phyloP scores from a whole-genome alignment of 92 coral and sea anemone genomes.

The Muricea muricata region DNA sequence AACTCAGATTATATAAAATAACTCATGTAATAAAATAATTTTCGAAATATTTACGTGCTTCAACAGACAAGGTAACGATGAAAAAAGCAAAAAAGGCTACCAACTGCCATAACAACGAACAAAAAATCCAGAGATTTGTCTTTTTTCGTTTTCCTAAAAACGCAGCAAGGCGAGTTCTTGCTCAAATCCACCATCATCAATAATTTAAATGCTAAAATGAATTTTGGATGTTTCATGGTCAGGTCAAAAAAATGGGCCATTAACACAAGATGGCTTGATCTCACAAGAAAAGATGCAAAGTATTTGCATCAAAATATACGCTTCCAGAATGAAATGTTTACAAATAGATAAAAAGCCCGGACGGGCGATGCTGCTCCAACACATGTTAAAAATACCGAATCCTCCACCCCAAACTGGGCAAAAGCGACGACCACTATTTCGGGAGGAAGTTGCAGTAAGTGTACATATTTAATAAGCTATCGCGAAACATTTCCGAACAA shows the following conservation, averaged over 20 bases:
- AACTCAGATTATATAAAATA: too few species aligned
- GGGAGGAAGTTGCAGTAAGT: not conserved
- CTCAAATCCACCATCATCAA: too few species aligned
- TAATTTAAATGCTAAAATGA: too few species aligned
- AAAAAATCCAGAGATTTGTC: too few species aligned
- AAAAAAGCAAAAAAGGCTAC: too few species aligned
- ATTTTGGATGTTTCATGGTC: too few species aligned
- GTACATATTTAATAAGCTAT: not conserved
- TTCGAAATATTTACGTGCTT: too few species aligned
- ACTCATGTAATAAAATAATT: too few species aligned
- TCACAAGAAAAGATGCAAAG: not conserved
- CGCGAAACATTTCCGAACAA: not conserved
- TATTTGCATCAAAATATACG: not conserved
- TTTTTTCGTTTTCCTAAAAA: too few species aligned
- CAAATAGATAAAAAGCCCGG: not conserved
- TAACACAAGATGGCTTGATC: conserved; percentile 5
- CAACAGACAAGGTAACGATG: too few species aligned
- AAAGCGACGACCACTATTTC: not conserved
- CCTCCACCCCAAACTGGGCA: not conserved
- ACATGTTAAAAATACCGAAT: not conserved
- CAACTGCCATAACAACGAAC: too few species aligned
- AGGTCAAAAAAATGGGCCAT: not conserved
- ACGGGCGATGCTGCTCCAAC: not conserved
- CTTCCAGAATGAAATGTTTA: not conserved
- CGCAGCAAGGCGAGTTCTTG: too few species aligned